Conservation (phyloP, 2,113 vertebrate species). For the Chloebia gouldiae region DNA sequence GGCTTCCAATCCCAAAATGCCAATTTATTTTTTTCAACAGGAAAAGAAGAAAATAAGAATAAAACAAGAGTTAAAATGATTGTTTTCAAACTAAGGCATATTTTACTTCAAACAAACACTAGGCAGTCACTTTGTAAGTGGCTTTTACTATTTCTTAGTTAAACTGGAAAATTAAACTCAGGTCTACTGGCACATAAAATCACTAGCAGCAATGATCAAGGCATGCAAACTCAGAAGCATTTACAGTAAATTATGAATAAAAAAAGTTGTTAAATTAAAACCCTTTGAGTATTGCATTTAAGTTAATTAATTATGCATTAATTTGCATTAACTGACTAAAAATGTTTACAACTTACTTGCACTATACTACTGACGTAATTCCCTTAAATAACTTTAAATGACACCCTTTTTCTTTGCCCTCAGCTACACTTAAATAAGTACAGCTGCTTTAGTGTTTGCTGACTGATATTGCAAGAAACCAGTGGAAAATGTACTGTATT, state of each 20-base stretch:
- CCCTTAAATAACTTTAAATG: conserved; percentile 49
- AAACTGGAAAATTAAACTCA: conserved; percentile 83
- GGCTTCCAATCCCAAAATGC: conserved; percentile 79
- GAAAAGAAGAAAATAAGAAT: conserved; percentile 14
- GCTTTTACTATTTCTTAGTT: conserved; percentile 80
- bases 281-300: conserved; percentile 85
- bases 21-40: conserved; percentile 51
- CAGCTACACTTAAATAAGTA: conserved; percentile 23
- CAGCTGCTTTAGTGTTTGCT: conserved; percentile 42
- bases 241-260: conserved; percentile 83
- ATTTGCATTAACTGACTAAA: conserved; percentile 70
- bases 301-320: conserved; percentile 65
- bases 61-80: conserved; percentile 46
- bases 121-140: conserved; percentile 85
- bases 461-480: conserved; percentile 41
- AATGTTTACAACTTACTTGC: conserved; percentile 62
- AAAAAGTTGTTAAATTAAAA: conserved; percentile 80
- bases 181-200: conserved; percentile 85
- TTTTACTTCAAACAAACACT: conserved; percentile 73
- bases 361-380: conserved; percentile 60
- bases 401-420: conserved; percentile 14
- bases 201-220: conserved; percentile 88
- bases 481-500: conserved; percentile 31
- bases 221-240: conserved; percentile 88
- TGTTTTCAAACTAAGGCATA: conserved; percentile 63